phyloP scores from a whole-genome alignment of 2,797 vertebrate genomes.

The Galaxias olidus region DNA sequence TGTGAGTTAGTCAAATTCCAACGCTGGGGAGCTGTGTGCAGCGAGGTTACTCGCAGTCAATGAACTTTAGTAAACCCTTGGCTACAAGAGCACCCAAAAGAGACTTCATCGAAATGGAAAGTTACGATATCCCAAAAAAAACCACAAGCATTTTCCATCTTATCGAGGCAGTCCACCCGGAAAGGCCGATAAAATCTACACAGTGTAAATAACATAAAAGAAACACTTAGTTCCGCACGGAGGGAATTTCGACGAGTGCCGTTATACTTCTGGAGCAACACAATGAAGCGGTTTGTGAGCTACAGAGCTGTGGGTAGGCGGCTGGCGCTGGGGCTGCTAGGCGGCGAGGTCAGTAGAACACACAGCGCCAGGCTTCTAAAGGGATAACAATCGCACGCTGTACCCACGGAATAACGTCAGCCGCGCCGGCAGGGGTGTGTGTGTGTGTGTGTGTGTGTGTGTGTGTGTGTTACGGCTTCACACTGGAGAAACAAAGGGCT shows the following conservation, averaged over 20 bases:
- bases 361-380: slow-evolving; percentile 4
- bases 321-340: slow-evolving; percentile 25
- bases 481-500: too few relatives aligned
- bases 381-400: slow-evolving; percentile 8
- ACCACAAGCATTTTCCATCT: background rate
- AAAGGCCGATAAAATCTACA: background rate
- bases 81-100: background rate
- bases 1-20: slow-evolving; percentile 68
- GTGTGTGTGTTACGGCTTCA: too few relatives aligned
- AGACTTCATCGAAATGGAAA: slow-evolving; percentile 18
- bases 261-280: slow-evolving; percentile 22
- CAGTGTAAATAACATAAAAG: background rate
- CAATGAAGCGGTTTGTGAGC: slow-evolving; percentile 50
- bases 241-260: slow-evolving; percentile 11
- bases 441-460: background rate
- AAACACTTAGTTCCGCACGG: background rate
- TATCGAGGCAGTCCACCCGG: background rate
- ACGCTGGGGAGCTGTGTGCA: slow-evolving; percentile 51
- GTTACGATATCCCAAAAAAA: background rate
- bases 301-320: slow-evolving; percentile 20
- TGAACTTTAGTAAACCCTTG: slow-evolving; percentile 73
- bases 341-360: slow-evolving; percentile 34
- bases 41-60: slow-evolving; percentile 77
- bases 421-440: background rate
- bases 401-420: background rate